Base-by-base conservation (phyloP, 2,888 invertebrate genomes). In the Sericinus montela region DNA sequence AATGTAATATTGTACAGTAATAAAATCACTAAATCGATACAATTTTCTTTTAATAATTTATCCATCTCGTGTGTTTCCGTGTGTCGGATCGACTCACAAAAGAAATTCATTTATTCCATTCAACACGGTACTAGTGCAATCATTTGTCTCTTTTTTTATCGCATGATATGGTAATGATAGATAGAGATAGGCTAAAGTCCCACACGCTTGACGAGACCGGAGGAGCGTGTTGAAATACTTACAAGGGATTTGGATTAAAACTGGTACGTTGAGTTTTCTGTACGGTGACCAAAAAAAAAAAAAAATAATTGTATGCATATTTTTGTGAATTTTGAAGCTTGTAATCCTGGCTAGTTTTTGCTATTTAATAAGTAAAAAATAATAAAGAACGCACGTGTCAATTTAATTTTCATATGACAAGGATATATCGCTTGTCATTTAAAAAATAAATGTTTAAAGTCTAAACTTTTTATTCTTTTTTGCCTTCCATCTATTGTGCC, bases 181-280 rank as follows among this genome's bases (percentile, higher is more conserved):
- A 73, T 58, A 64, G 59, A 53, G 69, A 67, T 44, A 42, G 51
- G 55, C 25, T 51, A 55, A 41, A 39, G 55, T 55, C 58, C 67
- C 69, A 67, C 68, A 64, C 67, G 74, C 67, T 65, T 68, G 69
- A 67, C 68, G 69, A 67, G 68, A 57, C 55, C 54, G 57, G 54
- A 58, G 56, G 58, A 56, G 66, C 70, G 77, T 81, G 85, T 86
- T 82, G 80, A 85, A 85, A 85, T 81, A 79, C 80, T 78, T 80
- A 81, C 82, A 79, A 72, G 79, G 71, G 72, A 72, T 73, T 71
- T 77, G 81, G 78, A 84, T 84, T 86, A 84, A 78, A 79, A 80
- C 75, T 77, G 69, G 78, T 77, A 75, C 69, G 55, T 51, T 46
- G 25, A 19, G 70, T 65, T 65, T 65, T 62, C 62, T 66, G 77